Base-by-base conservation (phyloP, 2,888 invertebrate species). In the Metalampra italica region DNA sequence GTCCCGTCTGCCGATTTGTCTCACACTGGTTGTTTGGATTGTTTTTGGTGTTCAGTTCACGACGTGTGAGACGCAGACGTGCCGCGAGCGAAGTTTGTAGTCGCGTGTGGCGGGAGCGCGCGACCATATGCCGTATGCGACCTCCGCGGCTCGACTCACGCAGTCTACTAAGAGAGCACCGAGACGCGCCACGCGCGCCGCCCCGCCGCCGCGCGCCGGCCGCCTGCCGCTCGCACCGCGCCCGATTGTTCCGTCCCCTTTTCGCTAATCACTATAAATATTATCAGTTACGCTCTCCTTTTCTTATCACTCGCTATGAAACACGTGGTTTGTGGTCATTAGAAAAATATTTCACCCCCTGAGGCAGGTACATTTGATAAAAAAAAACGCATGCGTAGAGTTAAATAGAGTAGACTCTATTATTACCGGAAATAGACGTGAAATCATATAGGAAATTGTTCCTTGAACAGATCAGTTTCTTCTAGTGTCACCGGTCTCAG, bases 131-230 rank as follows among this genome's bases (percentile, higher is more conserved):
- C 74, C 75, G 75, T 71, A 66, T 71, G 75, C 87, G 85, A 82
- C 85, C 91, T 89, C 85, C 91, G 90, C 85, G 82, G 91, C 91
- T 91, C 91, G 91, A 91, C 91, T 91, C 91, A 90, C 91, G 91
- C 92, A 91, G 86, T 91, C 91, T 91, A 91, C 92, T 92, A 91
- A 69, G 68, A 90, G 65, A 85, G 82, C 87, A 84, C 87, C 83
- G 65, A 67, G 50, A 11, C 50, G 73, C 75, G 69, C 78, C 89
- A 88, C 90, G 90, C 91, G 91, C 91, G 91, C 91, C 91, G 90
- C 90, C 90, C 88, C 86, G 91, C 91, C 91, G 90, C 90, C 90
- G 88, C 86, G 87, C 90, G 84, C 79, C n/a, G n/a, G 81, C 77
- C 83, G 82, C 87, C 83, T 78, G 80, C 29, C 78, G 72, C 70